Base-by-base conservation (phyloP, 2,888 invertebrate genomes). In the Dasypogon diadema region DNA sequence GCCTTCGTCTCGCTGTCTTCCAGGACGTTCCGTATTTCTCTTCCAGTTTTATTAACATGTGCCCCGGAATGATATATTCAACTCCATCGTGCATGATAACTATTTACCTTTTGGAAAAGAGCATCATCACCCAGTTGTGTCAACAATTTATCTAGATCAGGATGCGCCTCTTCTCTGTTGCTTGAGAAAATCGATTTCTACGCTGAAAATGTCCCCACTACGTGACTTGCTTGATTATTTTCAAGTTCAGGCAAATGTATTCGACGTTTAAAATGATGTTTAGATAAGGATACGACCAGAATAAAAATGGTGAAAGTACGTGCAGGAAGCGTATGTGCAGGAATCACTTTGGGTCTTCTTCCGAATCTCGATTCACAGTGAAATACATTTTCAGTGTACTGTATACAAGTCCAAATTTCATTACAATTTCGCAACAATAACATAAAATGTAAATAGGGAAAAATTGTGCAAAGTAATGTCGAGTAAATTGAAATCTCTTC, bases 201-300 rank as follows among this genome's bases (percentile, higher is more conserved):
- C 34, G 54, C 30, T 30, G 22, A 34, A 70, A 70, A 70, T 54
- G 70, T 70, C 54, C 54, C 34, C 70, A 22, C 51, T 54, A 70
- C 70, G 70, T 70, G 70, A 70, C 70, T 54, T 24, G 70, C 22
- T 54, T 70, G 54, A 70, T 54, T 70, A 70, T 70, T 70, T 70
- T 70, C 54, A 70, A 70, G 70, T 70, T 70, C 70, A 30, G 37
- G 70, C 21, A 54, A 70, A 70, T 70, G 70, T 70, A 70, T 70
- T 54, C 70, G 51, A 70, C 70, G 54, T 54, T 70, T 70, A 54
- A 70, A 70, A 70, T 54, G 54, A 70, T 70, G 70, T 70, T 70
- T 70, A 70, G 70, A 70, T 70, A 70, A 54, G 54, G 70, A 54
- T 54, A 54, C 54, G 70, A 70, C 70, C 34, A 16, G 70, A 70